These are phyloP conservation scores for Nannoperca australis DNA, from an alignment of 2,797 vertebrate genomes.

Conservation along the genomic window DNA sequence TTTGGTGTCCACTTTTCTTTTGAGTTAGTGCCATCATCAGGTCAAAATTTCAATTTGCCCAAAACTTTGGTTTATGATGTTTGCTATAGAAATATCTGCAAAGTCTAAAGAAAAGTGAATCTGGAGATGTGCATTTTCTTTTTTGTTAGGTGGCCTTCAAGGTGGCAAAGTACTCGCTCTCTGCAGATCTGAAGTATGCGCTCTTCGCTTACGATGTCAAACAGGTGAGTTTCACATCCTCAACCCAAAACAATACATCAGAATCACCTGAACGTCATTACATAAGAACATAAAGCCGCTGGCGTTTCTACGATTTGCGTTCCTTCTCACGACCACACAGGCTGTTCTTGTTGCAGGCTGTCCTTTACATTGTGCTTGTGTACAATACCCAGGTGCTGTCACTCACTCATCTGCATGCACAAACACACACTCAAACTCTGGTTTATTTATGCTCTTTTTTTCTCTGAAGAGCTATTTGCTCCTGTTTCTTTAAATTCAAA, in stretches of 20 bases:
- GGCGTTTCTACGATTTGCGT: not conserved
- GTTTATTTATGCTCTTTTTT: slow-evolving; percentile 13
- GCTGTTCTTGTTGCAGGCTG: slow-evolving; percentile 24
- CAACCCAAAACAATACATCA: not conserved
- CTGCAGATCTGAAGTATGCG: slow-evolving; percentile 93
- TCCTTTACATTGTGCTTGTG: slow-evolving; percentile 38
- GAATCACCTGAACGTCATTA: not conserved
- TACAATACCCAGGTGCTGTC: slow-evolving; percentile 20
- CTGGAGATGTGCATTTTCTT: not conserved
- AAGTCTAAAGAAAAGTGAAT: too few relatives aligned
- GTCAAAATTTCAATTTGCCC: too few relatives aligned
- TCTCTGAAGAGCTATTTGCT: slow-evolving; percentile 14
- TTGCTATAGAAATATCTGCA: too few relatives aligned
- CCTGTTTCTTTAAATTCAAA: slow-evolving; percentile 19
- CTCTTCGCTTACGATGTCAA: slow-evolving; percentile 96
- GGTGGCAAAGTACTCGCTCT: slow-evolving; percentile 92
- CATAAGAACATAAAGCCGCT: not conserved
- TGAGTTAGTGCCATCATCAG: too few relatives aligned
- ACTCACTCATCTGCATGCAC: slow-evolving; percentile 21
- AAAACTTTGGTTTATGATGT: too few relatives aligned
- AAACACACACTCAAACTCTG: slow-evolving; percentile 1
- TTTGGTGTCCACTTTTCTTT: not conserved
- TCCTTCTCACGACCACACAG: not conserved
- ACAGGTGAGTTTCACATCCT: slow-evolving; percentile 82
- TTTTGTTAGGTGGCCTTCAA: slow-evolving; percentile 90